A percentile compares a stretch with the other conserved stretches of the same genome.
Evolutionary conservation across 2,797 vertebrate species (phyloP).

Genomic region (Ispidina lecontei): DNA sequence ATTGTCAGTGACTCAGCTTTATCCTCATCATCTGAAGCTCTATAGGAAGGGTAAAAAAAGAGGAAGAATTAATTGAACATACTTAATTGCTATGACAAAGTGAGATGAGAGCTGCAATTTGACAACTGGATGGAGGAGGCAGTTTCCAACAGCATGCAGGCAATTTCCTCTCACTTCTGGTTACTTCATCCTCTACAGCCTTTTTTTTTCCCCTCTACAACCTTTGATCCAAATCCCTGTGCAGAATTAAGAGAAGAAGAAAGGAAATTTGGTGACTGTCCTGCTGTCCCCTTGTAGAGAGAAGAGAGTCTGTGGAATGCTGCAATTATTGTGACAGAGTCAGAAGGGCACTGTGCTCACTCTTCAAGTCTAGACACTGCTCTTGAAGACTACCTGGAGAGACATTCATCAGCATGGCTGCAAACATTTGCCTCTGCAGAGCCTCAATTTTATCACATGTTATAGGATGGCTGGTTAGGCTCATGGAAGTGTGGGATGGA

Average conservation of each 20-base stretch:
- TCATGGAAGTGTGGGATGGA: background rate
- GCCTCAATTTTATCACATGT: background rate
- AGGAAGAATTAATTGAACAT: background rate
- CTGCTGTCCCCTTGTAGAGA: background rate
- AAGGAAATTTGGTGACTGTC: background rate
- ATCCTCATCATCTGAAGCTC: background rate
- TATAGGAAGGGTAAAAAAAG: background rate
- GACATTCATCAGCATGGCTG: constrained; percentile 17
- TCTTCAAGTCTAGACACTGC: constrained; percentile 8
- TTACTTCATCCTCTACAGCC: background rate
- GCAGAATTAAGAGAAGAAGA: background rate
- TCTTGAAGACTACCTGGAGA: constrained; percentile 33
- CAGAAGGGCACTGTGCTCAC: constrained; percentile 20
- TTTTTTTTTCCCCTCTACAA: background rate
- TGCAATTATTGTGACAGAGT: background rate
- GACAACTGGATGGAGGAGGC: background rate
- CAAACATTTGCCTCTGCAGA: background rate
- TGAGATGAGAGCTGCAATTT: background rate
- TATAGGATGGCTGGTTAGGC: background rate
- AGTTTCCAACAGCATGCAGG: constrained; percentile 2
- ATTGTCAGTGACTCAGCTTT: background rate
- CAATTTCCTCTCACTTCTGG: background rate
- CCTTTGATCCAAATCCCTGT: background rate
- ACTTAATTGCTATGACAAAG: background rate
- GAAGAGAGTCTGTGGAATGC: background rate